These are phyloP conservation scores for Brachionus paranguensis DNA, from an alignment of 1,140 invertebrate genomes.

Conservation along the genomic window DNA sequence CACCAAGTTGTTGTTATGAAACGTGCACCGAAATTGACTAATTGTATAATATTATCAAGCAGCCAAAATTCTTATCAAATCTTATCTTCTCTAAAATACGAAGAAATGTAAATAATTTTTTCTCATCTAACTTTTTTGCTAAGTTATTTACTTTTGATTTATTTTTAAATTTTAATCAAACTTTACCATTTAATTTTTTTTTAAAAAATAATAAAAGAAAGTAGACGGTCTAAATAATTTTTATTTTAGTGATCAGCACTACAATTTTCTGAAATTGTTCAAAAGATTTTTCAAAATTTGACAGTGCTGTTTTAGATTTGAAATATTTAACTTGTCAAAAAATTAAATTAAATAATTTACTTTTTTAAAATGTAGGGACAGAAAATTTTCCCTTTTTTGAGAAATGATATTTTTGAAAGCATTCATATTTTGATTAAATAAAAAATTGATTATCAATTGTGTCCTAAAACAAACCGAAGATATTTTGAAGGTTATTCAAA, in stretches of 20 bases:
- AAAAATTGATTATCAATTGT: no score
- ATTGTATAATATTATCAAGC: neutral
- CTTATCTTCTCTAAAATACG: neutral
- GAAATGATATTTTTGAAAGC: no score
- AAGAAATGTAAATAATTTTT: neutral
- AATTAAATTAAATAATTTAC: no score
- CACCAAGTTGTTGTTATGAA: neutral
- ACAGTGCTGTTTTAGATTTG: no score
- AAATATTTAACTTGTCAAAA: no score
- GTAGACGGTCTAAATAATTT: neutral
- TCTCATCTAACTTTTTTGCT: neutral
- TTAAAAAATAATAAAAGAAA: neutral
- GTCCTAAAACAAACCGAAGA: no score
- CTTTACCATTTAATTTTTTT: neutral
- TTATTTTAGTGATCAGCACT: neutral
- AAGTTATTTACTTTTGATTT: slow-evolving; percentile 2
- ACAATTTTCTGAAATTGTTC: no score
- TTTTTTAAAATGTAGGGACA: no score
- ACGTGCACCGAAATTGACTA: neutral
- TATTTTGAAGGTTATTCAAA: no score
- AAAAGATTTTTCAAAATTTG: no score
- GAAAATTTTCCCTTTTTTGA: no score
- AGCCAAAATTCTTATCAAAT: neutral
- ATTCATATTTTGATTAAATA: no score
- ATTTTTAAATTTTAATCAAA: neutral